Conservation (phyloP, 2,113 vertebrate species). For the Mohoua ochrocephala region DNA sequence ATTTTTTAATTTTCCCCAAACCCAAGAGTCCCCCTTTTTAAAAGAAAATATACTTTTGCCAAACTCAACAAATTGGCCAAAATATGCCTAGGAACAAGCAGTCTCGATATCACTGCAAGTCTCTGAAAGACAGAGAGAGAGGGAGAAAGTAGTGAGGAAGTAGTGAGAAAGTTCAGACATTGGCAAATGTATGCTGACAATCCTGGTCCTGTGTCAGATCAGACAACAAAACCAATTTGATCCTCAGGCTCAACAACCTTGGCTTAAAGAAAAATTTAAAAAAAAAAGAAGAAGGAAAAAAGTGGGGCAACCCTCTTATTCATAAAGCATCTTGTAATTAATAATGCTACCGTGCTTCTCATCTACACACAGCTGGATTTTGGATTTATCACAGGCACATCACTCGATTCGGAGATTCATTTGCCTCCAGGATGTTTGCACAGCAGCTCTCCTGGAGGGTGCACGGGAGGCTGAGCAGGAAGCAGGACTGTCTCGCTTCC, state of each 20-base stretch:
- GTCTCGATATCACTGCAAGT: background rate
- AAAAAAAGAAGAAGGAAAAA: background rate
- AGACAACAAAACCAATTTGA: background rate
- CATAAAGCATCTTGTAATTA: background rate
- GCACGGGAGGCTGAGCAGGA: background rate
- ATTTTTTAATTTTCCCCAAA: background rate
- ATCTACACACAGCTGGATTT: background rate
- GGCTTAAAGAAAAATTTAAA: background rate
- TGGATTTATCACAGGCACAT: background rate
- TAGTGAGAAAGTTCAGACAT: background rate
- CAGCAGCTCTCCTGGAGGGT: background rate
- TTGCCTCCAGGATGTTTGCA: background rate
- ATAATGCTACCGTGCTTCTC: background rate
- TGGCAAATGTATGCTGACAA: background rate
- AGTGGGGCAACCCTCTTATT: background rate
- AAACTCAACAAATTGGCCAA: background rate
- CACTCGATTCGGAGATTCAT: accelerated
- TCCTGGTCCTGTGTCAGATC: background rate
- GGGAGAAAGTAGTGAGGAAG: background rate
- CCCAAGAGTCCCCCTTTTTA: background rate
- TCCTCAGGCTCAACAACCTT: background rate
- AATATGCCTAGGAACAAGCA: background rate
- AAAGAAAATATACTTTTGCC: background rate
- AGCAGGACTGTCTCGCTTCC: background rate
- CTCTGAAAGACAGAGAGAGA: background rate